Evolutionary conservation across 2,888 invertebrate genomes (phyloP), one percentile per base, ranked within the genome.

Genomic region (Drosophila sordidula): DNA sequence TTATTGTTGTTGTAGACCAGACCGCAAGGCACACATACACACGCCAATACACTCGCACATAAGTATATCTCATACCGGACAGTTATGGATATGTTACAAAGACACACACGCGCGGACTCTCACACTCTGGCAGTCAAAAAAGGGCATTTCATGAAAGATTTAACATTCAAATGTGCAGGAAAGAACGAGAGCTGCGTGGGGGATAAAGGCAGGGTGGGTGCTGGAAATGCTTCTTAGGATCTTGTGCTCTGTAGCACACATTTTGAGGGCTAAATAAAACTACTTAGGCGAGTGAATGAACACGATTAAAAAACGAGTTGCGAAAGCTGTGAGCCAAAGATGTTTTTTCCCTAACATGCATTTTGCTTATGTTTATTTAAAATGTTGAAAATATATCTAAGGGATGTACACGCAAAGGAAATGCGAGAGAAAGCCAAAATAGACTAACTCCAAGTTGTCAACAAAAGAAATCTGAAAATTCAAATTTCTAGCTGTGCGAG

Each of bases 81-180:
- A 75, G 85, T 75, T 70, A 68, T 76, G 75, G 77, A 80, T 74
- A 75, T 75, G 68, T 75, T 75, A 51, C 67, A 75, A 57, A 62
- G 56, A 45, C 47, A 45, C 42, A 56, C 54, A 64, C 39, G 56
- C 44, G 34, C 22, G 32, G 39, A 59, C 39, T 22, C 42, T 39
- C 44, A 52, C 51, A 41, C 36, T 56, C 61, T 45, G 29, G 52
- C 44, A 68, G 74, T 44, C 76, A 70, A 70, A 78, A 76, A 75
- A 76, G 79, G 75, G 72, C 70, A 89, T 91, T 91, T 91, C 87
- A 91, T 91, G 89, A 90, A 90, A 91, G 90, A 91, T 91, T 91
- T 91, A 91, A 90, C 91, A 91, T 91, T 91, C 86, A 91, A 91
- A 91, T 90, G 90, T 82, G 90, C 83, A 82, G 74, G 76, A 85